Evolutionary conservation across 2,113 vertebrate genomes (phyloP), one percentile per base, ranked within the genome.

Genomic region (Anarhynchus alexandrinus): DNA sequence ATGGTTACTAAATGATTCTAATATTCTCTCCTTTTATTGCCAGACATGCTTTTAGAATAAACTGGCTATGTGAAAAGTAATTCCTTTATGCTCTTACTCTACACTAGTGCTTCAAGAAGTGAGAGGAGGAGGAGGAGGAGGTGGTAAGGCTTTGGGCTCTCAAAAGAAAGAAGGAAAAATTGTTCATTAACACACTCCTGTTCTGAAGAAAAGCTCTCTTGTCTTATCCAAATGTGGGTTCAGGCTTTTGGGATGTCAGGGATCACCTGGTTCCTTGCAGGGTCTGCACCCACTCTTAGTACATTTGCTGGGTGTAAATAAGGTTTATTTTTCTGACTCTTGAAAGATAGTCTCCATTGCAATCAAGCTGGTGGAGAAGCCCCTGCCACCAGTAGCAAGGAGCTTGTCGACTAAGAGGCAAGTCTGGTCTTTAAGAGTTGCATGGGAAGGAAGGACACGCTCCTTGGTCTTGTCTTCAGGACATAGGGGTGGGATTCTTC

Each of bases 31-130:
- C 38, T 79, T 94, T 70, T 69, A 54, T 47, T 94, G 88, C 92
- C 87, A 95, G 82, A 45, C 54, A 27, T 83, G 84, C 88, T 95
- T 94, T 96, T 82, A 92, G 82, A 92, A 93, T 88, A 69, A 90
- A 77, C 84, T 77, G 70, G 30, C 61, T 82, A 23, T 45, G 67
- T 77, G 79, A 82, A 93, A 92, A 86, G 62, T 58, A 83, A 73
- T 93, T 86, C 59, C 79, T 85, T 83, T 90, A 57, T 86, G 59
- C 15, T 74, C 25, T 83, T 89, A 91, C 36, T 72, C 26, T 79
- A 19, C 36, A 43, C 52, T 19, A 45, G 51, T 40, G 23, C 58
- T 90, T 76, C n/a, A 43, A 58, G 54, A 74, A 85, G 32, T 27
- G 16, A 36, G 55, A 86, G 61, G 40, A 40, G 11, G 55, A 86